Evolutionary conservation across 2,113 vertebrate genomes (phyloP).

Genomic region (Numenius arquata): DNA sequence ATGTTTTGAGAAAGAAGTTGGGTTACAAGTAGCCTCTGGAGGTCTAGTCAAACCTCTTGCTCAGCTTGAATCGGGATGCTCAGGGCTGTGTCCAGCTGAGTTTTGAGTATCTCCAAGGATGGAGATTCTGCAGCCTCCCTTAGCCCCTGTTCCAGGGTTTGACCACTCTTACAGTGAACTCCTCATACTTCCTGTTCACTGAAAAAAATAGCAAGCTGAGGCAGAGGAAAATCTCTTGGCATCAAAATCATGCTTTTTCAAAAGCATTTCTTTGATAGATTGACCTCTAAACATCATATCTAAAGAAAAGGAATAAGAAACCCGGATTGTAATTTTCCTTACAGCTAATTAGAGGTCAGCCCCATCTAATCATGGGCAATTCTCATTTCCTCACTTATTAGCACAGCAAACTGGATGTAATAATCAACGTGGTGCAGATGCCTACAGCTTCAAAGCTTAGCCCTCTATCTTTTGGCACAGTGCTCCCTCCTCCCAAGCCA

Average conservation of each 20-base stretch:
- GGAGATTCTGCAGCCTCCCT: not conserved
- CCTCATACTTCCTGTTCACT: not conserved
- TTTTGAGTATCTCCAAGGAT: not conserved
- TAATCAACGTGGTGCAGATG: not conserved
- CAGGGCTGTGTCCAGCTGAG: not conserved
- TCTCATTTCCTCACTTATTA: not conserved
- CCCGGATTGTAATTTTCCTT: not conserved
- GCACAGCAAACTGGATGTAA: not conserved
- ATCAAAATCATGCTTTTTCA: rapidly evolving
- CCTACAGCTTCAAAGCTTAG: not conserved
- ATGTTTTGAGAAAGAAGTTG: not conserved
- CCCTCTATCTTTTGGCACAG: not conserved
- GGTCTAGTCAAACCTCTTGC: not conserved
- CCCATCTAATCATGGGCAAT: not conserved
- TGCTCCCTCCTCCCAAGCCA: not conserved
- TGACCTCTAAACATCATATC: not conserved
- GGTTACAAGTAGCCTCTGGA: not conserved
- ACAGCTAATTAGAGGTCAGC: not conserved
- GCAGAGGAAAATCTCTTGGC: not conserved
- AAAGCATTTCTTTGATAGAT: not conserved
- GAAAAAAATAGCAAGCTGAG: not conserved
- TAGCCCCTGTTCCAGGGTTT: not conserved
- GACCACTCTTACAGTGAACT: not conserved
- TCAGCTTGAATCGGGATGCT: not conserved
- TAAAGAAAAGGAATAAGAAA: not conserved